Percentiles rank a stretch among this genome's conserved stretches.
phyloP scores from a whole-genome alignment of 1,140 invertebrate genomes.

The Drosophila punjabiensis region DNA sequence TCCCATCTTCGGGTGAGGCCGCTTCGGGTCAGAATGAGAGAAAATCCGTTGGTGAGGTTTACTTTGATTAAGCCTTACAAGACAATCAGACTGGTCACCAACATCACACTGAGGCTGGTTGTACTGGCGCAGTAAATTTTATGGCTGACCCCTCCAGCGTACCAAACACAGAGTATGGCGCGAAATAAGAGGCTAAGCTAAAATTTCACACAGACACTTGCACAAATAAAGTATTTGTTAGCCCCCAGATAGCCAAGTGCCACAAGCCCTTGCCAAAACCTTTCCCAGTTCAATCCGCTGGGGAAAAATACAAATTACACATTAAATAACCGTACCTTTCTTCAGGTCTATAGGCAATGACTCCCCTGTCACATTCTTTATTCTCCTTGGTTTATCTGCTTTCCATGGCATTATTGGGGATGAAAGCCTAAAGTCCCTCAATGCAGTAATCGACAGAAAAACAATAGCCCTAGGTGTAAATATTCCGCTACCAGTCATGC shows the following conservation, averaged over 20 bases:
- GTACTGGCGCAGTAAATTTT: not conserved
- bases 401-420: constrained; percentile 28
- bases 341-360: constrained; percentile 1
- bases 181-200: not conserved
- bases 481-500: too few species aligned
- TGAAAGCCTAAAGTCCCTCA: constrained; percentile 1
- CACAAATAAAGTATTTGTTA: not conserved
- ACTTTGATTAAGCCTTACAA: not conserved
- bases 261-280: not conserved
- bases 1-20: not conserved
- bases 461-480: too few species aligned
- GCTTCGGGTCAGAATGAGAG: not conserved
- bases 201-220: too few species aligned
- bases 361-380: constrained; percentile 10
- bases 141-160: constrained; percentile 1
- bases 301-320: not conserved
- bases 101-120: not conserved
- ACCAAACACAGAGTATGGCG: not conserved
- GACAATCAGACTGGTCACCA: not conserved
- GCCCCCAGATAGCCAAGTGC: constrained; percentile 9
- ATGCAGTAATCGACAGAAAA: too few species aligned
- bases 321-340: not conserved
- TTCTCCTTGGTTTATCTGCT: constrained; percentile 4
- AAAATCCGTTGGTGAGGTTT: not conserved
- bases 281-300: constrained; percentile 6